Evolutionary conservation across 2,888 invertebrate genomes (phyloP), one percentile per base, ranked within the genome.

Genomic region (Lymantria dispar): DNA sequence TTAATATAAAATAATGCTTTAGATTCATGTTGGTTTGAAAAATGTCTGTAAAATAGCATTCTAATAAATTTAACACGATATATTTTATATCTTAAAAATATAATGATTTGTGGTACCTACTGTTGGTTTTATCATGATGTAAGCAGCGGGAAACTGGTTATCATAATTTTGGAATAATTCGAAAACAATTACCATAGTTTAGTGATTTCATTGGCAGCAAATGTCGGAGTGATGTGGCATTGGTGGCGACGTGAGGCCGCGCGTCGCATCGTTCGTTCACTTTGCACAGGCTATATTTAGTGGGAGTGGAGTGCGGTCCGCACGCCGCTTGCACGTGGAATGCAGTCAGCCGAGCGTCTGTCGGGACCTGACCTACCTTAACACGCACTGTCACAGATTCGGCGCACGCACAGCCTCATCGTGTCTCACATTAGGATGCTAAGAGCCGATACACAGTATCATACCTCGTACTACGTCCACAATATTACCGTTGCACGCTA

Each of bases 241-340:
- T 59, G 60, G 60, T 63, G 65, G 66, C 58, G 53, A 43, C 38
- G 43, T 30, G 37, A 57, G 50, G 60, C 42, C 58, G 61, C 61
- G 60, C 59, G 64, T 78, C 84, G 43, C 41, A 30, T 42, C 48
- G 88, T 89, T 87, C 87, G 88, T 87, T 89, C 88, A 88, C 89
- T 83, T 79, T 70, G 76, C 71, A 62, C 66, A 74, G 73, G 84
- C 87, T 89, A 89, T 88, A 90, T 90, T 88, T 90, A 90, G 88
- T 87, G 78, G 74, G 74, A 78, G 79, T 78, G 71, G 66, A 68
- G 68, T 59, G 66, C 68, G 61, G 66, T 63, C 72, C 74, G 69
- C 72, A 77, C 74, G 62, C 72, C 70, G 77, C 72, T 71, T 76
- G 79, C 77, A 82, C 63, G 68, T 66, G 80, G 86, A 83, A 81